These are phyloP conservation scores for Globia sparganii DNA, from an alignment of 2,888 invertebrate genomes.

Conservation along the genomic window DNA sequence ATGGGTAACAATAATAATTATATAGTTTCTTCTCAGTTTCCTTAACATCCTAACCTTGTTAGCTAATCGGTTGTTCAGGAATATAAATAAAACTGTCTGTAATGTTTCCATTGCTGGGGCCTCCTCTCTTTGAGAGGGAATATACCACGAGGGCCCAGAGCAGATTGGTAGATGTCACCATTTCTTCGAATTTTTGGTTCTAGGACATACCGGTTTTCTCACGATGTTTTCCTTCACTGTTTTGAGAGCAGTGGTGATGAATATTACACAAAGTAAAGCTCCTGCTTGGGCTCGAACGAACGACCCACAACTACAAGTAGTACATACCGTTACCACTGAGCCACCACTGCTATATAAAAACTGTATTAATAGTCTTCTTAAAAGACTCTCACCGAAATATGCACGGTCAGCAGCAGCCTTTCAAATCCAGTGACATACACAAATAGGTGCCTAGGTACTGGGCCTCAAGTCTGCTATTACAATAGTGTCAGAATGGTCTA, in stretches of 20 bases:
- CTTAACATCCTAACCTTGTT: neutral
- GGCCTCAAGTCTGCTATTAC: too few relatives aligned
- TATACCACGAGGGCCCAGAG: too few relatives aligned
- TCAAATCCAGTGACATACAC: neutral
- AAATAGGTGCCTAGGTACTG: neutral
- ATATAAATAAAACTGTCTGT: neutral
- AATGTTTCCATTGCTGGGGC: neutral
- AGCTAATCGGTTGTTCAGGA: neutral
- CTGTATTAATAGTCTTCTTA: too few relatives aligned
- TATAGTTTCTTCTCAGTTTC: conserved; percentile 33
- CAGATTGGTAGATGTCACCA: too few relatives aligned
- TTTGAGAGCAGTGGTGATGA: neutral
- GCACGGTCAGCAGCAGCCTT: neutral
- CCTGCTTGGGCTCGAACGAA: too few relatives aligned
- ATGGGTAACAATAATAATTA: neutral
- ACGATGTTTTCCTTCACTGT: neutral
- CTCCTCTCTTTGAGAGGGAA: neutral
- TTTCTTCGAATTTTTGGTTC: neutral
- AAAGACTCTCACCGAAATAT: neutral
- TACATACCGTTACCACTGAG: too few relatives aligned
- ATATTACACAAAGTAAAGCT: too few relatives aligned
- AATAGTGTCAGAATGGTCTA: too few relatives aligned
- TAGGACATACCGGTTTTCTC: neutral
- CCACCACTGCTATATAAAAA: neutral
- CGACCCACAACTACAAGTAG: too few relatives aligned